phyloP scores from a whole-genome alignment of 2,797 vertebrate genomes.

The Tinamus major region DNA sequence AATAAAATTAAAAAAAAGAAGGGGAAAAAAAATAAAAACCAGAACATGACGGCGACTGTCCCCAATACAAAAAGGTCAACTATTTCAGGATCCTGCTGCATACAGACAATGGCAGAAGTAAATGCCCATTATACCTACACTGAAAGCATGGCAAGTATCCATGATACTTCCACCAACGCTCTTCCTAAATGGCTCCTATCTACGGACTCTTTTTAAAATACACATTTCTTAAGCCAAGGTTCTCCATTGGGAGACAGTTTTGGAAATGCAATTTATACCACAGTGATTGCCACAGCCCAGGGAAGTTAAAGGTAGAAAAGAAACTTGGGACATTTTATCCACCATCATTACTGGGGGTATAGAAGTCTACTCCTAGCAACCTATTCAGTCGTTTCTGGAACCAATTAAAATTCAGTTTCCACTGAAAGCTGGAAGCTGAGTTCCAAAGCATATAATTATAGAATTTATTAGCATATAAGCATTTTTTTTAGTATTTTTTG shows the following conservation, averaged over 20 bases:
- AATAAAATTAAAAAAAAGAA: not conserved
- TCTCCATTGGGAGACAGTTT: not conserved
- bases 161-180: not conserved
- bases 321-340: not conserved
- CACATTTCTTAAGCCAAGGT: no score
- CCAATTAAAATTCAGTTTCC: not conserved
- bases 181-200: not conserved
- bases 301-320: not conserved
- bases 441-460: no score
- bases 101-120: not conserved
- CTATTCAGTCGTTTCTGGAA: accelerated
- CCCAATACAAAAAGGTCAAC: not conserved
- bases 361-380: not conserved
- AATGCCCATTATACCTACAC: not conserved
- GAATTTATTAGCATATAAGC: not conserved
- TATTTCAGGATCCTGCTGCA: not conserved
- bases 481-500: not conserved
- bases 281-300: not conserved
- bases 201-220: not conserved
- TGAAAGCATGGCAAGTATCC: not conserved
- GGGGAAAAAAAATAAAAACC: not conserved
- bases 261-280: not conserved
- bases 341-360: not conserved
- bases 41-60: not conserved
- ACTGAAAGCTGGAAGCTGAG: no score